phyloP scores from a whole-genome alignment of 2,888 invertebrate species.

The Belgica antarctica region DNA sequence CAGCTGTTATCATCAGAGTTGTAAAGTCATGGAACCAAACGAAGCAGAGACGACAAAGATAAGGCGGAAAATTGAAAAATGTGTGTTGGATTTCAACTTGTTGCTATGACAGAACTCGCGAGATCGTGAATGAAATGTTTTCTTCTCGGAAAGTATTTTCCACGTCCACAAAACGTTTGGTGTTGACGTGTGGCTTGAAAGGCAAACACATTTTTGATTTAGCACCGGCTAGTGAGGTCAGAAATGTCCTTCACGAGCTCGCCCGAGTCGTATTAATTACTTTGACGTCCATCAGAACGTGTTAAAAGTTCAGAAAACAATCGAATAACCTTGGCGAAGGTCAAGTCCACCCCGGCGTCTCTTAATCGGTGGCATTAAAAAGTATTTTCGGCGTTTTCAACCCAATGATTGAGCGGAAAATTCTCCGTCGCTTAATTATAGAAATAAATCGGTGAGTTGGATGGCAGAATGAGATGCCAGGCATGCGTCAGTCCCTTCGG shows the following conservation, averaged over 20 bases:
- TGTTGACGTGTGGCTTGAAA: too few relatives aligned
- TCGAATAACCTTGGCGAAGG: neutral
- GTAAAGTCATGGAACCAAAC: too few relatives aligned
- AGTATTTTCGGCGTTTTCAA: neutral
- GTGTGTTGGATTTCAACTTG: neutral
- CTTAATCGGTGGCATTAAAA: neutral
- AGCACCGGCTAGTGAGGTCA: too few relatives aligned
- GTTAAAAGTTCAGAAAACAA: slow-evolving; percentile 13
- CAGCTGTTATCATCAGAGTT: too few relatives aligned
- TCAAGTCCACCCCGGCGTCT: neutral
- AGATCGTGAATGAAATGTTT: neutral
- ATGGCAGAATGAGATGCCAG: slow-evolving; percentile 3
- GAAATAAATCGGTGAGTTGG: neutral
- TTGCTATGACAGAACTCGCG: neutral
- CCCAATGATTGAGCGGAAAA: slow-evolving; percentile 14
- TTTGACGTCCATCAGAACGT: neutral
- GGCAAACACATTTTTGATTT: too few relatives aligned
- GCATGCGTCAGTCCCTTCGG: neutral
- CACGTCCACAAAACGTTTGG: too few relatives aligned
- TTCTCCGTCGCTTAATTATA: neutral
- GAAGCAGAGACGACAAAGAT: neutral
- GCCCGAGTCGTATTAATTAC: too few relatives aligned
- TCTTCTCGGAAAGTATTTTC: too few relatives aligned
- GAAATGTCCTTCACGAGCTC: too few relatives aligned
- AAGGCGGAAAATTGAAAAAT: neutral